Evolutionary conservation across 2,797 vertebrate genomes (phyloP).

Genomic region (Hydrophis major): DNA sequence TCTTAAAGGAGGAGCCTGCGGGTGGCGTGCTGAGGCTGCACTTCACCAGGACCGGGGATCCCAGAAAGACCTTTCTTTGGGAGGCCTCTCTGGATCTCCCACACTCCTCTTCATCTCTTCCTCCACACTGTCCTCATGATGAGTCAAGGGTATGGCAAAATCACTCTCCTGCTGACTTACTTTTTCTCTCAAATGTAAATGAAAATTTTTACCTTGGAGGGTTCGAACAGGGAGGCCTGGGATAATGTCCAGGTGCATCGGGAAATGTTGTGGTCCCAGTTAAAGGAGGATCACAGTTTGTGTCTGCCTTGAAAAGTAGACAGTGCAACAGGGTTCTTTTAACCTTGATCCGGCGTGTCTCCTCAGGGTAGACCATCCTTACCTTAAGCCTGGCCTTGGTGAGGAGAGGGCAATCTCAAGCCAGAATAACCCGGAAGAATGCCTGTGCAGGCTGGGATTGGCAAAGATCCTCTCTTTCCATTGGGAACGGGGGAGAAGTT

Average conservation of each 20-base stretch:
- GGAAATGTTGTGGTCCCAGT: neutral
- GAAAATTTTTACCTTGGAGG: too few species aligned
- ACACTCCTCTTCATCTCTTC: neutral
- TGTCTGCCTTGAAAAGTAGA: neutral
- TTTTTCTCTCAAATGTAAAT: neutral
- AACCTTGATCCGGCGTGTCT: neutral
- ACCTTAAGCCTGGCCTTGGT: neutral
- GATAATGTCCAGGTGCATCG: neutral
- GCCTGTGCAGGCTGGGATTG: neutral
- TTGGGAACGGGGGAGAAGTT: neutral
- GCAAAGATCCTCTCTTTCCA: neutral
- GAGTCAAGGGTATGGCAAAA: too few species aligned
- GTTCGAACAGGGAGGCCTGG: neutral
- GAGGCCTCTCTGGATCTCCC: neutral
- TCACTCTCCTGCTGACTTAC: neutral
- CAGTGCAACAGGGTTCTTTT: neutral
- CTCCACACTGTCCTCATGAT: neutral
- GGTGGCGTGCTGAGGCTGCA: neutral
- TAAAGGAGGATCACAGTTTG: neutral
- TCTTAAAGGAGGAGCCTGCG: slow-evolving; percentile 21
- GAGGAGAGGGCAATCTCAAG: neutral
- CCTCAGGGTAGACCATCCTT: neutral
- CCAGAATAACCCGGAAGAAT: neutral
- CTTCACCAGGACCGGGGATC: neutral
- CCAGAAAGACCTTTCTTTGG: neutral